Base-by-base conservation (phyloP, 1,140 invertebrate species). In the Globodera rostochiensis region DNA sequence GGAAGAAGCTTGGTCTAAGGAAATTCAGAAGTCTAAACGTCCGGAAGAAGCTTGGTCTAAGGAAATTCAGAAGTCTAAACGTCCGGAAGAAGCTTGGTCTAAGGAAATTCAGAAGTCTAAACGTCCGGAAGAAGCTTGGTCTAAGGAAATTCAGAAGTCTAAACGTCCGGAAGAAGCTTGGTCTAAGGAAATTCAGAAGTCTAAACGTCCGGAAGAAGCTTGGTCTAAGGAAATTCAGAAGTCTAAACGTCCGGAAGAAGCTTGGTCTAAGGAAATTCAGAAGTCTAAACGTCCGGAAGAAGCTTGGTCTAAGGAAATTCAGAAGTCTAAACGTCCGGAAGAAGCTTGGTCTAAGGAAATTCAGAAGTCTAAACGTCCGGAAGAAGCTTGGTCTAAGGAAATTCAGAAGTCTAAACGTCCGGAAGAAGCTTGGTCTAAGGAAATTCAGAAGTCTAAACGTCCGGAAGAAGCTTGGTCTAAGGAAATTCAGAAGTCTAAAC, bases 201-300 rank as follows among this genome's bases (percentile, higher is more conserved):
- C n/a, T n/a, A n/a, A n/a, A 6, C 83, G 82, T 6, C 83, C 83
- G 8, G 74, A 47, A 9, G 66, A 49, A 8, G 84, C 83, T 53
- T 64, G 25, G 49, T 75, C 46, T 80, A 73, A 64, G 3, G 15
- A 19, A 19, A 25, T 76, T 46, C 11, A 25, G 1, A 77, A 70
- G 25, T 25, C 25, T 25, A 25, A 25, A 25, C 25, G 25, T 6
- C 83, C 83, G 15, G 73, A 47, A 9, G 66, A 49, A 7, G 83
- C 83, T 53, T 64, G 25, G 49, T 75, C 46, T 79, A 73, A 60
- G 15, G 19, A 25, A 25, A 25, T 25, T 25, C 25, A 25, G 1
- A 77, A 70, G 25, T 25, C 25, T 25, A 25, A 25, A 6, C 83
- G 82, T 6, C 83, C 83, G 15, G 73, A 47, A 9, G 66, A 49